Conservation (phyloP, 2,113 vertebrate genomes). For the Tinamus guttatus region DNA sequence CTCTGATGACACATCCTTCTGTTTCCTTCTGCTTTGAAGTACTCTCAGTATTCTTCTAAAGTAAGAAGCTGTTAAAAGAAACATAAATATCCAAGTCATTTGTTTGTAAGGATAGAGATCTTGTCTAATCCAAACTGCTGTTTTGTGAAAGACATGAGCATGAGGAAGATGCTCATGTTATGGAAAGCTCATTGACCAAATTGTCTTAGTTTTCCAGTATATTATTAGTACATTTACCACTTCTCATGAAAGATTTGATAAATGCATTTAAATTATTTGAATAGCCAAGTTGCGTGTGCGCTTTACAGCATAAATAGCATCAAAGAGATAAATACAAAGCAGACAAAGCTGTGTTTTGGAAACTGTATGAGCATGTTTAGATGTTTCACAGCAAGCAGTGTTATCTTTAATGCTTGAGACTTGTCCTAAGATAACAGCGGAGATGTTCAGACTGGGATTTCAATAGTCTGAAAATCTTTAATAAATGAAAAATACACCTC, state of each 20-base stretch:
- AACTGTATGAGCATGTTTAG: not conserved
- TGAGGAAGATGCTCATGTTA: fast-evolving
- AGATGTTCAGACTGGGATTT: fast-evolving
- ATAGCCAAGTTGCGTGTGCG: not conserved
- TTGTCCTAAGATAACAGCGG: not conserved
- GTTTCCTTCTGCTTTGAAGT: not conserved
- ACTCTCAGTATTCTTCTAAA: not conserved
- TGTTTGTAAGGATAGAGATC: not conserved
- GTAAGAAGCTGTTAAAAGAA: not conserved
- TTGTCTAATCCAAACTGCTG: not conserved
- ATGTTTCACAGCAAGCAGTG: not conserved
- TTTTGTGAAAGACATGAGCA: not conserved
- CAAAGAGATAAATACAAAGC: not conserved
- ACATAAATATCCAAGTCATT: fast-evolving
- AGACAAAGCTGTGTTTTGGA: not conserved
- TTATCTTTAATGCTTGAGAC: not conserved
- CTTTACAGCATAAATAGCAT: not conserved
- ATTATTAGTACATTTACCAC: not conserved
- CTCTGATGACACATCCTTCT: not conserved
- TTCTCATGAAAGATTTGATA: not conserved
- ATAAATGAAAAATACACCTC: not conserved
- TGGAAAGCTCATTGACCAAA: not conserved
- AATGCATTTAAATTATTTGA: not conserved
- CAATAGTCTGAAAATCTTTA: not conserved
- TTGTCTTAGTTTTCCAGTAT: not conserved